phyloP scores from a whole-genome alignment of 2,888 invertebrate genomes.

The Lepidochitona cinerea region DNA sequence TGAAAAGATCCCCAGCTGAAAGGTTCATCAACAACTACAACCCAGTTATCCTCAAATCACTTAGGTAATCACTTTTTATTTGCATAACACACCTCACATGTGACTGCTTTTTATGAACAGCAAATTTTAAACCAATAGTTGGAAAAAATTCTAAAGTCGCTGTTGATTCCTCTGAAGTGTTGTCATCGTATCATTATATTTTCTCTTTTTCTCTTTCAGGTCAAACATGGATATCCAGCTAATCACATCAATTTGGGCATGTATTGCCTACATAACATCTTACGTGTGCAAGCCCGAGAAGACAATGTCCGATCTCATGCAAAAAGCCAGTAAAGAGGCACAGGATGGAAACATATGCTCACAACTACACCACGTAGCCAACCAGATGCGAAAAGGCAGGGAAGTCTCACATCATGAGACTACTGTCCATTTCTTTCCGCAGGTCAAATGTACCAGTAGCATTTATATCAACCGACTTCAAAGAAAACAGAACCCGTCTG shows the following conservation, averaged over 20 bases:
- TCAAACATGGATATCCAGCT: slow-evolving; percentile 29
- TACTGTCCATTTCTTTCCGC: neutral
- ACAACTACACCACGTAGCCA: neutral
- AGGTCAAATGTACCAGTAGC: slow-evolving; percentile 4
- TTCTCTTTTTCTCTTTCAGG: slow-evolving; percentile 1
- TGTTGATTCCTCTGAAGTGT: neutral
- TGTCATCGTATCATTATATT: too few species aligned
- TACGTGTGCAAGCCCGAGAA: slow-evolving; percentile 35
- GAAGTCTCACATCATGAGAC: slow-evolving; percentile 7
- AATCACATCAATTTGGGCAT: slow-evolving; percentile 28
- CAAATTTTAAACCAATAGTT: neutral
- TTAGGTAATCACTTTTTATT: neutral
- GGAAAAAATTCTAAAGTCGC: neutral
- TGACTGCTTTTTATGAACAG: neutral
- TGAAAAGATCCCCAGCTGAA: slow-evolving; percentile 18
- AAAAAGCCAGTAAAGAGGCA: slow-evolving; percentile 28
- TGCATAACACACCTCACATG: neutral
- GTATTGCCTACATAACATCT: slow-evolving; percentile 28
- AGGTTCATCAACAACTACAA: slow-evolving; percentile 24
- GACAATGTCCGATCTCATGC: slow-evolving; percentile 25
- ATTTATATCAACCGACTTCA: too few species aligned
- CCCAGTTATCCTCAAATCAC: slow-evolving; percentile 18
- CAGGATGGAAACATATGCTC: neutral
- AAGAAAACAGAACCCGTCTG: neutral
- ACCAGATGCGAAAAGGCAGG: neutral